Evolutionary conservation across 2,113 vertebrate genomes (phyloP).

Genomic region (Eubucco bourcierii): DNA sequence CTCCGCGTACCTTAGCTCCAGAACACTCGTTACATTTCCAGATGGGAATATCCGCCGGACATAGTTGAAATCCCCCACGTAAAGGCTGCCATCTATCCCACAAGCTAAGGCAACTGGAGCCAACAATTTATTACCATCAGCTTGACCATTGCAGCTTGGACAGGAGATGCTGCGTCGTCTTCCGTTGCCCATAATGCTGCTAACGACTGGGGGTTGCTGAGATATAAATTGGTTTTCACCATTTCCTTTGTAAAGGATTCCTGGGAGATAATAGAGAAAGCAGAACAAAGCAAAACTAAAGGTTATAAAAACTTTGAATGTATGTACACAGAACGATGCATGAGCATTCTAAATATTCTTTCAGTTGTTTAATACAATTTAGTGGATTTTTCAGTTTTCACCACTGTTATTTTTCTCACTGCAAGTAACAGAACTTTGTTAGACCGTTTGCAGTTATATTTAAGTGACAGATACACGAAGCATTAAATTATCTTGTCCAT

Average conservation of each 20-base stretch:
- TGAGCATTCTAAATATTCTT: neutral
- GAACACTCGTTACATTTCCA: constrained; percentile 95
- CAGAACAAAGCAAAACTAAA: neutral
- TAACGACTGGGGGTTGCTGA: constrained; percentile 92
- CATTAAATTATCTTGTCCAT: neutral
- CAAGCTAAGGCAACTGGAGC: constrained; percentile 94
- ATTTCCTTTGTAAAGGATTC: constrained; percentile 96
- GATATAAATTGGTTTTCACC: constrained; percentile 98
- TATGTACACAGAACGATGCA: neutral
- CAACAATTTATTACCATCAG: constrained; percentile 95
- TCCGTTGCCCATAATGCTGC: constrained; percentile 97
- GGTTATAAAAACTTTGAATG: neutral
- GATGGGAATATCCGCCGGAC: constrained; percentile 95
- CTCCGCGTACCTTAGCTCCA: constrained; percentile 90
- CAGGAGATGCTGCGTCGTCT: constrained; percentile 96
- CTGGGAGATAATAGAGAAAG: constrained; percentile 62
- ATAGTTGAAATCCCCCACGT: constrained; percentile 98
- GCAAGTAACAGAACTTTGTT: neutral
- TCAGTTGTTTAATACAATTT: neutral
- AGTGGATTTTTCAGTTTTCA: neutral
- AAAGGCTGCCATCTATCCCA: constrained; percentile 93
- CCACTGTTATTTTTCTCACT: neutral
- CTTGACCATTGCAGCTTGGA: constrained; percentile 96
- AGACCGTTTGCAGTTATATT: neutral
- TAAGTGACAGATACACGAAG: neutral